Percentiles rank a stretch among this genome's conserved stretches.
These are phyloP conservation scores for Ecliptopera silaceata DNA, from an alignment of 2,888 invertebrate species.

Conservation along the genomic window DNA sequence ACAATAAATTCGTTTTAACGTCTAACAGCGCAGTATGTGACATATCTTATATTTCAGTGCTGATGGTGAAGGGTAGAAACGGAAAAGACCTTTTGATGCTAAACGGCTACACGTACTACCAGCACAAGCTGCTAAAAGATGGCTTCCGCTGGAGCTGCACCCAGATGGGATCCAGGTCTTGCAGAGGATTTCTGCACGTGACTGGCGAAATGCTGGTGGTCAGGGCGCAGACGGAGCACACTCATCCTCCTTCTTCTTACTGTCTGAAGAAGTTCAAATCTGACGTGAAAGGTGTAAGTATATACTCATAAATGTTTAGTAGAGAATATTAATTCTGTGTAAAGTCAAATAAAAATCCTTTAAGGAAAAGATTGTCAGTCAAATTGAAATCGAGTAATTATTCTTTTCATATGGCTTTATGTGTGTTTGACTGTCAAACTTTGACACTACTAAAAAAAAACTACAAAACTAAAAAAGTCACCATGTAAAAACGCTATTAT, in stretches of 20 bases:
- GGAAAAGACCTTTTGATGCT: slow-evolving; percentile 73
- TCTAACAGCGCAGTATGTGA: slow-evolving; percentile 23
- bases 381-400: too few relatives aligned
- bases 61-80: slow-evolving; percentile 71
- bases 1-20: not conserved
- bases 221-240: slow-evolving; percentile 68
- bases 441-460: too few relatives aligned
- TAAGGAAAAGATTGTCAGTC: too few relatives aligned
- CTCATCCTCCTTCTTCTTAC: slow-evolving; percentile 70
- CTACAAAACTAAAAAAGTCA: too few relatives aligned
- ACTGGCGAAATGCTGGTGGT: slow-evolving; percentile 69
- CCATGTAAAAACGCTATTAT: too few relatives aligned
- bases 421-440: too few relatives aligned
- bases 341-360: too few relatives aligned
- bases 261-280: slow-evolving; percentile 58
- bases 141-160: slow-evolving; percentile 79
- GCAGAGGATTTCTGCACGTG: slow-evolving; percentile 73
- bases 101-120: slow-evolving; percentile 75
- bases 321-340: not conserved
- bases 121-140: slow-evolving; percentile 70
- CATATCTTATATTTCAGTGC: slow-evolving; percentile 45
- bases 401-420: too few relatives aligned
- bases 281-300: slow-evolving; percentile 41
- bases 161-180: slow-evolving; percentile 76
- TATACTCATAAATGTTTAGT: not conserved